Base-by-base conservation (phyloP, 2,797 vertebrate species). In the Graptemys geographica region DNA sequence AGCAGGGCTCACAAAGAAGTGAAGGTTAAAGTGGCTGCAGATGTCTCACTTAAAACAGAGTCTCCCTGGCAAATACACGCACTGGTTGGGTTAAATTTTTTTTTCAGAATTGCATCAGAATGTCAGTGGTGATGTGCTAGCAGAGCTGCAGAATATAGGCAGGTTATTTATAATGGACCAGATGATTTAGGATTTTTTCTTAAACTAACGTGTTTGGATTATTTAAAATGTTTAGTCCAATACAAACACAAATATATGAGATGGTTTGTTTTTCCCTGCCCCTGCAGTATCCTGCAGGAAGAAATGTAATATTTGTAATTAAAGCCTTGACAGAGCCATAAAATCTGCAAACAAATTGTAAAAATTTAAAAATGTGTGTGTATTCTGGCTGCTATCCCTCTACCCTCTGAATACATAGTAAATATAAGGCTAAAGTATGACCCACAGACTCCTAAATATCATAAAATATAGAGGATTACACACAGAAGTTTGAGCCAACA, bases 1-100 rank as follows among this genome's bases (percentile, higher is more conserved):
- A 78, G 84, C 53, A 62, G 81, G 79, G 87, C 94, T 80, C 86
- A 87, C 27, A 83, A 86, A 94, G 91, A 92, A 90, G 27, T 1
- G 69, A 83, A 91, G 95, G 96, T 91, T 95, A 89, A 96, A 97
- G 96, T 95, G 85, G 93, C 89, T 92, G 94, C 97, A 97, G 97
- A 96, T 96, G 97, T 69, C 79, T 41, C 13, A n/a, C 89, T 89
- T 47, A 85, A 57, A 84, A 94, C 11, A 31, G 83, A 47, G 65
- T 91, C 84, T 95, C 83, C 81, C 90, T 86, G 81, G 81, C 90
- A 97, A 95, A 91, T 8, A 83, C 3, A 65, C 0, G 3, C 23
- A 53, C 5, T 89, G 2, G 0, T 3, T 1, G 2, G 87, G 53
- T 8, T 80, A 5, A 87, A 94, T 90, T 89, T n/a, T 87, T 21